Evolutionary conservation across 2,888 invertebrate genomes (phyloP).

Genomic region (Megamerina dolium): DNA sequence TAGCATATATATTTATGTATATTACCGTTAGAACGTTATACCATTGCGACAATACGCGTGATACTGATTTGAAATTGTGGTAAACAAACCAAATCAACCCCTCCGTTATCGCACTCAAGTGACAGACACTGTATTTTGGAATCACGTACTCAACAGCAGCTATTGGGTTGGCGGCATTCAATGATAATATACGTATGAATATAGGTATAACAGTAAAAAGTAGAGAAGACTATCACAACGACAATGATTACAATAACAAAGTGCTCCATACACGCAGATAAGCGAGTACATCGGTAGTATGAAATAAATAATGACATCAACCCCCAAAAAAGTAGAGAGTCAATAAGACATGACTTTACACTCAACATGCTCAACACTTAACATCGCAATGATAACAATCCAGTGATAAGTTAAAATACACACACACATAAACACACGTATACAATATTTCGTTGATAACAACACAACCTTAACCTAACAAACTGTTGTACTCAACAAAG

Average conservation of each 20-base stretch:
- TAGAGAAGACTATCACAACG: not conserved
- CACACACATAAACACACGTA: too few species aligned
- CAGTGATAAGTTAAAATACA: too few species aligned
- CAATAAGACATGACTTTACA: too few species aligned
- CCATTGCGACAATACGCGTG: constrained; percentile 34
- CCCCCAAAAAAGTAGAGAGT: constrained; percentile 16
- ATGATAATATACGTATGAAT: constrained; percentile 4
- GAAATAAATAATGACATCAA: too few species aligned
- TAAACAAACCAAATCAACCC: constrained; percentile 43
- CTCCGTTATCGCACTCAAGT: constrained; percentile 19
- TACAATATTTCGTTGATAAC: too few species aligned
- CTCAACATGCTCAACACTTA: too few species aligned
- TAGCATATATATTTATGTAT: too few species aligned
- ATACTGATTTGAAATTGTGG: constrained; percentile 35
- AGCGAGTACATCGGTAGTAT: too few species aligned
- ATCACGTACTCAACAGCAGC: not conserved
- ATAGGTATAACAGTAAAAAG: constrained; percentile 6
- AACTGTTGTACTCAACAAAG: too few species aligned
- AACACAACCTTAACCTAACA: too few species aligned
- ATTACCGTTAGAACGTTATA: constrained; percentile 29
- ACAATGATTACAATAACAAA: constrained; percentile 14
- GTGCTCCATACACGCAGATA: too few species aligned
- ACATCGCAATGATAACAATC: too few species aligned
- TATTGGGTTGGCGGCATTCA: constrained; percentile 14
- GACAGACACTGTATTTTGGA: not conserved